Base-by-base conservation (phyloP, 2,888 invertebrate species). In the Euzophera pinguis region DNA sequence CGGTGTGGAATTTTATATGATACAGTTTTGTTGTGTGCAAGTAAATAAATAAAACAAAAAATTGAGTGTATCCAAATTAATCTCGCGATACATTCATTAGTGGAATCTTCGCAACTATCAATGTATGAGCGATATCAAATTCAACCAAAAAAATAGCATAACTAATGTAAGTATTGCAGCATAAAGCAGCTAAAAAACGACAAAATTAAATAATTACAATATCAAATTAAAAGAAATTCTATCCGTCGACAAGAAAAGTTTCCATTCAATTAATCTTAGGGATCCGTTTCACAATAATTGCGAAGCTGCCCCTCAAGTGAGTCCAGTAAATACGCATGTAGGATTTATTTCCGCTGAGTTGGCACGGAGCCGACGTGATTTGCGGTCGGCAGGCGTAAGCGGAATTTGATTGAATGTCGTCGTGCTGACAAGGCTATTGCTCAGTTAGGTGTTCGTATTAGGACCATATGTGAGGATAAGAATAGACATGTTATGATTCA, bases 351-450 rank as follows among this genome's bases (percentile, higher is more conserved):
- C 41, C 53, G 59, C 47, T 29, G 53, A 56, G 41, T 54, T 53
- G 35, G 59, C 54, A 7, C 4, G 32, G 10, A 43, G 43, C 34
- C 53, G 38, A 55, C 47, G 58, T 55, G 56, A 56, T 55, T 54
- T 58, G 58, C 58, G 58, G 52, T 13, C 54, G 52, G 47, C 35
- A 43, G 47, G 38, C 29, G 58, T 56, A 54, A 55, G 56, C 56
- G 47, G 53, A 53, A 56, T 58, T 58, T 56, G 54, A 56, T 58
- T 56, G 56, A 56, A 58, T 52, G 58, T 53, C 39, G 49, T 34
- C 54, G 22, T 29, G 58, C 56, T 58, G 58, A 58, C 52, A 32
- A 13, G 32, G 39, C 38, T 34, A 41, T 42, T 35, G 50, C 50
- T 35, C 50, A 47, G 53, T 53, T 49, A 53, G 54, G 57, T 54